Evolutionary conservation across 2,113 vertebrate species (phyloP), one percentile per base, ranked within the genome.

Genomic region (Tetrao urogallus): DNA sequence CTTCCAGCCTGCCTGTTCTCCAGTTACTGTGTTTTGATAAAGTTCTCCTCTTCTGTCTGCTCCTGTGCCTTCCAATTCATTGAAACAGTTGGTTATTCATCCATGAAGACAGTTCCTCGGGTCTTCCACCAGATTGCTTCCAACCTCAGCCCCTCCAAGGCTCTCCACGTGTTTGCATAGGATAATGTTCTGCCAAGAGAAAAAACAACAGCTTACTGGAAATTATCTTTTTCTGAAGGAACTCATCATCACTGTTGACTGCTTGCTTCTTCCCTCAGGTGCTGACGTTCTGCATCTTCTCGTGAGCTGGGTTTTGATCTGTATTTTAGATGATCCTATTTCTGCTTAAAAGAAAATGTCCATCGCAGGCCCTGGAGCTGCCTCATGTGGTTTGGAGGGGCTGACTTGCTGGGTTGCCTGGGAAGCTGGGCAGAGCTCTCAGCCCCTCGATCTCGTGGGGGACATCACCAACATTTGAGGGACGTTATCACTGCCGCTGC

Each of bases 41-140:
- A n/a, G 42, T 48, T 79, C 69, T 64, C 61, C 34, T 80, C 54
- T 24, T 83, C 82, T 82, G 14, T 84, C 80, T 87, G 0, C 52
- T 82, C 5, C 1, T 28, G 15, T 90, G 64, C 82, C 74, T 88
- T 77, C 82, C 82, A 56, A 82, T 86, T 72, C 58, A 10, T 25
- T 70, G 72, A 42, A 93, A 34, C 12, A 56, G 60, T 83, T 89
- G 82, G 30, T 90, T 92, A 80, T 71, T 94, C 82, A 69, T 78
- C 79, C 69, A 8, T 34, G 52, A 79, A 86, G 76, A 38, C 79
- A 74, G 69, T 56, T 96, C 90, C 75, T 90, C 65, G 24, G 88
- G 88, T 77, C 86, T 90, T 83, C 50, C 76, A 81, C 52, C 88
- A 64, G 88, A 58, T 3, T 86, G 66, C 87, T 92, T 92, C 90